phyloP scores from a whole-genome alignment of 2,797 vertebrate genomes.

The Malacoraja senta region DNA sequence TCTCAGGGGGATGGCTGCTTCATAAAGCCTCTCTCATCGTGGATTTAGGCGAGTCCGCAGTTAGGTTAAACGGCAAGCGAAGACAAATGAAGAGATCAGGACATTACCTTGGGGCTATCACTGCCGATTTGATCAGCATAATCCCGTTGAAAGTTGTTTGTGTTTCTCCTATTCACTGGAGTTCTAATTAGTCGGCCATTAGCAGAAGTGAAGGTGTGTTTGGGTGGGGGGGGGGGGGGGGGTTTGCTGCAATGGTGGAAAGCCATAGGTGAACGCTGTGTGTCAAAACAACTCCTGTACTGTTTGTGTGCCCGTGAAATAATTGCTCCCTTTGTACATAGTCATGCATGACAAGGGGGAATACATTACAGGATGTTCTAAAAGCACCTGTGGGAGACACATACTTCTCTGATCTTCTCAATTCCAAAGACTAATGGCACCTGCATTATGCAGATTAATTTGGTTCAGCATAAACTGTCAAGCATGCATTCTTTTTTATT shows the following conservation, averaged over 20 bases:
- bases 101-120: slow-evolving; percentile 41
- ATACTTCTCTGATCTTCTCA: slow-evolving; percentile 44
- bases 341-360: slow-evolving; percentile 39
- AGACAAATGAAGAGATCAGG: slow-evolving; percentile 40
- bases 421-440: slow-evolving; percentile 42
- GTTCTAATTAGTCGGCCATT: slow-evolving; percentile 23
- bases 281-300: slow-evolving; percentile 12
- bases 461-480: slow-evolving; percentile 19
- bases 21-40: background rate
- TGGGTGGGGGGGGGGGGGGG: background rate
- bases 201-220: background rate
- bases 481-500: background rate
- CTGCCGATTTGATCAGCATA: slow-evolving; percentile 15
- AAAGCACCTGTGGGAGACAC: slow-evolving; percentile 39
- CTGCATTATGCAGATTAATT: slow-evolving; percentile 46
- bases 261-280: background rate
- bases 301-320: slow-evolving; percentile 4
- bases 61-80: slow-evolving; percentile 45
- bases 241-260: slow-evolving; percentile 14
- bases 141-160: slow-evolving; percentile 22
- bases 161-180: slow-evolving; percentile 15
- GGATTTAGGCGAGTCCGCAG: background rate
- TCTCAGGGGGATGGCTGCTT: background rate
- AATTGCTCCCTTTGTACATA: slow-evolving; percentile 40
- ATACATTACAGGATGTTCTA: slow-evolving; percentile 43